phyloP scores from a whole-genome alignment of 2,888 invertebrate species.

The Leptogaster cylindrica region DNA sequence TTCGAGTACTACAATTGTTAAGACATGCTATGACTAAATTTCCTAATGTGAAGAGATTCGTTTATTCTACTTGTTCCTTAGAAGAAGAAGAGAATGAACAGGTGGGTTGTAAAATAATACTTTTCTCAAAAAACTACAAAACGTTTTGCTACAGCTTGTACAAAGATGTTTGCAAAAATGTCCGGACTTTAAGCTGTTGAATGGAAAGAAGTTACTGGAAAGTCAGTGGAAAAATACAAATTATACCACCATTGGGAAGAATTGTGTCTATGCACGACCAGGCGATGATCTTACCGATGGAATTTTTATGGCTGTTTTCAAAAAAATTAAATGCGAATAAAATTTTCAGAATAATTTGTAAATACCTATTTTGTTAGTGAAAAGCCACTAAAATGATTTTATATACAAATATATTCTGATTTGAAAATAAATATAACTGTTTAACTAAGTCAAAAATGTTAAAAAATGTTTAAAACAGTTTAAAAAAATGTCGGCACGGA shows the following conservation, averaged over 20 bases:
- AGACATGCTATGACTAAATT: constrained; percentile 84
- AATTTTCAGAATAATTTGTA: neutral
- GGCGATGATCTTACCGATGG: constrained; percentile 85
- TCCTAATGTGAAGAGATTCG: constrained; percentile 81
- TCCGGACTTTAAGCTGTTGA: constrained; percentile 69
- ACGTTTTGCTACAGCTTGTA: constrained; percentile 50
- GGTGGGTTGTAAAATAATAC: constrained; percentile 65
- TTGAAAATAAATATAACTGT: too few relatives aligned
- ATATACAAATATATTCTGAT: too few relatives aligned
- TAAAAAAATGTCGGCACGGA: too few relatives aligned
- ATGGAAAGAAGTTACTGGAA: constrained; percentile 67
- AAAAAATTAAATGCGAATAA: constrained; percentile 59
- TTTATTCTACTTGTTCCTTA: constrained; percentile 96
- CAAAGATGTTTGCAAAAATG: constrained; percentile 55
- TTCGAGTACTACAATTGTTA: constrained; percentile 84
- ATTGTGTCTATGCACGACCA: constrained; percentile 80
- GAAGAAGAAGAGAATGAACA: constrained; percentile 91
- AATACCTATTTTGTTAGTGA: too few relatives aligned
- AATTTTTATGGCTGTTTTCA: constrained; percentile 93
- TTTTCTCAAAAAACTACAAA: constrained; percentile 51
- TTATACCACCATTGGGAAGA: constrained; percentile 71
- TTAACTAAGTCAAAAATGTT: too few relatives aligned
- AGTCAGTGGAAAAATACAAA: constrained; percentile 73
- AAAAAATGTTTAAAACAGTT: too few relatives aligned
- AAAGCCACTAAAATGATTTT: too few relatives aligned